Evolutionary conservation across 1,140 invertebrate genomes (phyloP).

Genomic region (Melanaphis sacchari): DNA sequence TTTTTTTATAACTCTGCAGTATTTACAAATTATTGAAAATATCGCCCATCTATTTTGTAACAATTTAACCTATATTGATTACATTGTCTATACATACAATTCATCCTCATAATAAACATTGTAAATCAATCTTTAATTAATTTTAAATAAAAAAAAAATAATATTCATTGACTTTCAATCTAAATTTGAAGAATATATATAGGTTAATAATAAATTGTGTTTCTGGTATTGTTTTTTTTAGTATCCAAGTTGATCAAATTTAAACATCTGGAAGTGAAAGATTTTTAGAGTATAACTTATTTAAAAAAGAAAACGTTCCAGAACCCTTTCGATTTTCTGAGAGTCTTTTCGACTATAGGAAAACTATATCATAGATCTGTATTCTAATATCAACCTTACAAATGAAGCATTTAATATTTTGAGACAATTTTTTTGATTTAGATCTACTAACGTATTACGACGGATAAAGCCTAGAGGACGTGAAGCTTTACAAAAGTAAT

Average conservation of each 20-base stretch:
- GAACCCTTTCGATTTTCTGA: no score
- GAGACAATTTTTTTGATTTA: not conserved
- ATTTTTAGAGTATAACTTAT: no score
- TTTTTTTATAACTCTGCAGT: no score
- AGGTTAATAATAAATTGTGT: not conserved
- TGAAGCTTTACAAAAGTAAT: no score
- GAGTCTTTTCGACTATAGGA: not conserved
- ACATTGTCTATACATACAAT: not conserved
- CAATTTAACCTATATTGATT: not conserved
- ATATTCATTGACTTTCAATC: not conserved
- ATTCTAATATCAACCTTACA: not conserved
- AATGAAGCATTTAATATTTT: not conserved
- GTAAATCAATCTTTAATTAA: not conserved
- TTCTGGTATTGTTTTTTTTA: no score
- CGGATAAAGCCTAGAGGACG: not conserved
- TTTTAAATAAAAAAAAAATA: not conserved
- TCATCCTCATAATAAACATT: not conserved
- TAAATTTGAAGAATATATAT: not conserved
- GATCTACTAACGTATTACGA: no score
- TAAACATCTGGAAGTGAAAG: no score
- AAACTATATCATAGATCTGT: not conserved
- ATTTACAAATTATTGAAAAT: not conserved
- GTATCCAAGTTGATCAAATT: no score
- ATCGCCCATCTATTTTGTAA: not conserved
- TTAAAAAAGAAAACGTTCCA: no score